Conservation (phyloP, 2,113 vertebrate species). For the Syrmaticus mikado region DNA sequence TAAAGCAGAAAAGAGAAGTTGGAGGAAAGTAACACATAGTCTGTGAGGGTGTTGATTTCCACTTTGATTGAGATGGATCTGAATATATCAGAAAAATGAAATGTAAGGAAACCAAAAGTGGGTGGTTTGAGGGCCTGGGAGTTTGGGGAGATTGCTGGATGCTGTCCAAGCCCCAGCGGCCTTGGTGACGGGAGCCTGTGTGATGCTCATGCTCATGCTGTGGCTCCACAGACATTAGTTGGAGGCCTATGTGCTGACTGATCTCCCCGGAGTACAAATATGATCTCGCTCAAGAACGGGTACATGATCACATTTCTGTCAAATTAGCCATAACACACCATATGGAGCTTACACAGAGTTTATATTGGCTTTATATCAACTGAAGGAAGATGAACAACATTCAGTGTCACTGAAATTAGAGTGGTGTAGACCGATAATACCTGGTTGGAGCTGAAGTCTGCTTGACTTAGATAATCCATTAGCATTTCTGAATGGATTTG, state of each 20-base stretch:
- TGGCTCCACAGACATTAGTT: neutral
- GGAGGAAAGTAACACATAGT: neutral
- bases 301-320: constrained; percentile 62
- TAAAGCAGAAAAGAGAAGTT: neutral
- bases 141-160: neutral
- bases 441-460: neutral
- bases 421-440: neutral
- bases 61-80: neutral
- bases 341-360: neutral
- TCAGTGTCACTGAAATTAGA: neutral
- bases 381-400: neutral
- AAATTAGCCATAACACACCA: constrained; percentile 37
- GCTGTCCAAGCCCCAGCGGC: neutral
- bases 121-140: neutral
- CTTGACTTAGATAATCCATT: neutral
- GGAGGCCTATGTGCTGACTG: constrained; percentile 20
- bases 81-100: neutral
- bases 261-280: constrained; percentile 47
- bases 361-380: constrained; percentile 38
- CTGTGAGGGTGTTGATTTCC: neutral
- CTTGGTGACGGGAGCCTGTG: neutral
- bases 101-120: neutral
- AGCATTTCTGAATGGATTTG: neutral
- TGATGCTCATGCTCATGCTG: rapidly evolving
- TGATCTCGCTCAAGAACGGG: constrained; percentile 23